Conservation (phyloP, 2,113 vertebrate species). For the Notechis scutatus region DNA sequence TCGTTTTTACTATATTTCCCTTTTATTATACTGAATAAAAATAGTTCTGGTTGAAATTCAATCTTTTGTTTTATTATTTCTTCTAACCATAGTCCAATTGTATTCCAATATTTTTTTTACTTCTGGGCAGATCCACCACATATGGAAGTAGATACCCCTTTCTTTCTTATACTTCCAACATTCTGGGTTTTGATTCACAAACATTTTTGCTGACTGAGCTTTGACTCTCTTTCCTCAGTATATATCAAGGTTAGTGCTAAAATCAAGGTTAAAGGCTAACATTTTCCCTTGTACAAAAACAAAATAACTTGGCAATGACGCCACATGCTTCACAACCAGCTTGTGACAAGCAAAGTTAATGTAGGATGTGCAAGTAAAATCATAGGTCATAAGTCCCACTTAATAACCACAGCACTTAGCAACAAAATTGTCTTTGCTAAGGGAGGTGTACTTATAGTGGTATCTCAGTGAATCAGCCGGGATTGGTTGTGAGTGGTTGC, state of each 20-base stretch:
- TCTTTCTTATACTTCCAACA: too few species aligned
- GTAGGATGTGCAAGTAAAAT: background rate
- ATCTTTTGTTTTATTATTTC: too few species aligned
- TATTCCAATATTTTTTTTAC: too few species aligned
- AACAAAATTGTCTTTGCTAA: background rate
- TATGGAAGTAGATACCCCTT: too few species aligned
- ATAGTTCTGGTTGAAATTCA: too few species aligned
- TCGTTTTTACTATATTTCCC: too few species aligned
- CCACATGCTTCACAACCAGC: background rate
- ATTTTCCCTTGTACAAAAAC: background rate
- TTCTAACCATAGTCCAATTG: too few species aligned
- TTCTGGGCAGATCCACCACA: too few species aligned
- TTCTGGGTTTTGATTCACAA: too few species aligned
- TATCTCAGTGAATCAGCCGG: background rate
- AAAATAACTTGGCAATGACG: background rate
- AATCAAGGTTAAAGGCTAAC: background rate
- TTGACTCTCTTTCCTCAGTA: background rate
- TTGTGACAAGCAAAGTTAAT: background rate
- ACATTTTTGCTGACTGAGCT: background rate
- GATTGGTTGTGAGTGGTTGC: background rate
- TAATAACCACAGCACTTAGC: background rate
- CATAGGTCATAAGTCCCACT: background rate
- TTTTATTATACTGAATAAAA: too few species aligned
- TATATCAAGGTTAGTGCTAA: background rate
- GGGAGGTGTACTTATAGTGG: background rate